Evolutionary conservation across 2,797 vertebrate genomes (phyloP), one percentile per base, ranked within the genome.

Genomic region (Arnoldichthys spilopterus): DNA sequence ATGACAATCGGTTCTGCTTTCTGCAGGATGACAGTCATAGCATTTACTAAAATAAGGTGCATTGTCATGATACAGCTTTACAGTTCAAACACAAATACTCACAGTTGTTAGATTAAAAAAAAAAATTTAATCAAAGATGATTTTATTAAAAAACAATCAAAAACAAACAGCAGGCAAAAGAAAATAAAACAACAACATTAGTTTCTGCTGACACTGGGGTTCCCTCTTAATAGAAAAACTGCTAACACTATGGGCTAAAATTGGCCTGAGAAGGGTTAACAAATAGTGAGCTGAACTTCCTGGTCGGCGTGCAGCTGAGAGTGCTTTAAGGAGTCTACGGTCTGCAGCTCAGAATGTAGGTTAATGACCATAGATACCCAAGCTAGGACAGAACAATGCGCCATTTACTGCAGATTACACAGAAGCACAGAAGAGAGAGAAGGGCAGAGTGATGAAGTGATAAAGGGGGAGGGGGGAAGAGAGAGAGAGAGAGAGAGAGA

Each of bases 331-430:
- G 90, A 86, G 84, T 81, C 85, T 64, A 75, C 77, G 61, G 83
- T 83, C 61, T 82, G 77, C 84, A 28, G 80, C 84, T 85, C 86
- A 79, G 74, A 90, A 93, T 93, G 88, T 93, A 92, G 92, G 91
- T 93, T 93, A 93, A 93, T 92, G 89, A 92, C 87, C 86, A 84
- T 72, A 86, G 88, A 90, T 86, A 90, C 83, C 83, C 88, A 88
- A 86, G 87, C 86, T 83, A 82, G 61, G 75, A 83, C 77, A 88
- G 87, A 93, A 93, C 92, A 93, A 93, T 93, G 88, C 87, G 79
- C 89, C 88, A 83, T 92, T 93, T 90, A 86, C 86, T 91, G 85
- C 77, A 62, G 90, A 89, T 91, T 90, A 90, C 67, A 78, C 75
- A 67, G 6, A 70, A 51, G 45, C 8, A 37, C 34, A 3, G 34